These are phyloP conservation scores for Zygaena filipendulae DNA, from an alignment of 2,888 invertebrate genomes.

Conservation along the genomic window DNA sequence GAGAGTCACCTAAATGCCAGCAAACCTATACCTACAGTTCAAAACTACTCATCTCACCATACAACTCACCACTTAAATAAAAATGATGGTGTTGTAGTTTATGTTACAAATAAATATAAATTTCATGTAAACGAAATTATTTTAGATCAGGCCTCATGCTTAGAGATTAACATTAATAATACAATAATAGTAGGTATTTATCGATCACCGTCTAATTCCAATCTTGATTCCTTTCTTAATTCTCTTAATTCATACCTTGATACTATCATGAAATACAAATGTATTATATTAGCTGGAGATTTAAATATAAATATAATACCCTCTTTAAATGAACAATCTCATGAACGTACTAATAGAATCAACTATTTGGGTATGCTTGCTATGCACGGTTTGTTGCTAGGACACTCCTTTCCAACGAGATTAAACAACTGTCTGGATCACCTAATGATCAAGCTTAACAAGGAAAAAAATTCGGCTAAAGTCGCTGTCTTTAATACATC, in stretches of 20 bases:
- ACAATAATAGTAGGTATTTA: conserved; percentile 17
- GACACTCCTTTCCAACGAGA: conserved; percentile 18
- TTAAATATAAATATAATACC: conserved; percentile 19
- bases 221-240: conserved; percentile 14
- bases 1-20: conserved; percentile 8
- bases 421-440: conserved; percentile 17
- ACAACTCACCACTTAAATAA: conserved; percentile 11
- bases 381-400: conserved; percentile 16
- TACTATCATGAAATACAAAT: conserved; percentile 7
- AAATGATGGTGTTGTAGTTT: conserved; percentile 15
- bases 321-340: conserved; percentile 7
- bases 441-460: conserved; percentile 13
- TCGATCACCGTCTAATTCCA: conserved; percentile 16
- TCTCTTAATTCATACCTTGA: conserved; percentile 14
- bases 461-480: conserved; percentile 1
- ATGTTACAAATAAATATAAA: conserved; percentile 8
- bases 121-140: conserved; percentile 7
- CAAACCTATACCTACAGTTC: conserved; percentile 13
- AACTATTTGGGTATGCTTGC: conserved; percentile 16
- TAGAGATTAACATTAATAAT: conserved; percentile 12
- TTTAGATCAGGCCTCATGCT: conserved; percentile 11
- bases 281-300: conserved; percentile 18
- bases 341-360: conserved; percentile 15
- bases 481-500: conserved; percentile 10
- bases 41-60: conserved; percentile 8